Evolutionary conservation across 2,888 invertebrate genomes (phyloP).

Genomic region (Bibio marci): DNA sequence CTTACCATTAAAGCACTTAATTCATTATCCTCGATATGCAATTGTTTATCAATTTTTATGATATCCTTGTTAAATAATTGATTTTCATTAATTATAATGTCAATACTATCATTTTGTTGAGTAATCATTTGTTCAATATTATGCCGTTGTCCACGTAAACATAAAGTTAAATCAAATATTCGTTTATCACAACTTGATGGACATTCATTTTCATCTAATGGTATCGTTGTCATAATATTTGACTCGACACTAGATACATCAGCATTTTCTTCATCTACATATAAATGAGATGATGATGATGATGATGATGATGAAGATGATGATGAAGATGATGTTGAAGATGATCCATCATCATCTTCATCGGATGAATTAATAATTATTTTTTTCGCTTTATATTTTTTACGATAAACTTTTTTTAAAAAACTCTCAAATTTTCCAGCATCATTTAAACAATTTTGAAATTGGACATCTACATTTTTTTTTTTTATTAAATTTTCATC

Average conservation of each 20-base stretch:
- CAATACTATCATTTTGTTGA: constrained; percentile 38
- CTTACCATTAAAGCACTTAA: constrained; percentile 46
- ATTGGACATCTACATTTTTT: constrained; percentile 34
- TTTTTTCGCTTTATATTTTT: constrained; percentile 59
- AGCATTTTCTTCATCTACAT: constrained; percentile 38
- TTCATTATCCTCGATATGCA: constrained; percentile 38
- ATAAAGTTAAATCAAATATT: constrained; percentile 49
- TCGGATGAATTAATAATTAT: constrained; percentile 19
- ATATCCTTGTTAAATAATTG: constrained; percentile 39
- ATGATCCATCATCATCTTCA: constrained; percentile 25
- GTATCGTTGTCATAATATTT: constrained; percentile 38
- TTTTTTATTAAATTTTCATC: constrained; percentile 31
- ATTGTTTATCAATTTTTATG: constrained; percentile 34
- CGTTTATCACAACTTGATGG: constrained; percentile 52
- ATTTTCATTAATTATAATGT: constrained; percentile 39
- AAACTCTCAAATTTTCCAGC: constrained; percentile 68
- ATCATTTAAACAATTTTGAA: constrained; percentile 39
- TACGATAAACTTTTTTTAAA: constrained; percentile 63
- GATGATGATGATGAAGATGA: constrained; percentile 16
- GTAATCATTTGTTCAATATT: constrained; percentile 39
- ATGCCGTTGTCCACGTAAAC: constrained; percentile 38
- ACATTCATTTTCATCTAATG: constrained; percentile 52
- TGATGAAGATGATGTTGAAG: constrained; percentile 1
- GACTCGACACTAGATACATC: constrained; percentile 41
- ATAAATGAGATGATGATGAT: constrained; percentile 34